These are phyloP conservation scores for Chironomus riparius DNA, from an alignment of 2,888 invertebrate species.

Conservation along the genomic window DNA sequence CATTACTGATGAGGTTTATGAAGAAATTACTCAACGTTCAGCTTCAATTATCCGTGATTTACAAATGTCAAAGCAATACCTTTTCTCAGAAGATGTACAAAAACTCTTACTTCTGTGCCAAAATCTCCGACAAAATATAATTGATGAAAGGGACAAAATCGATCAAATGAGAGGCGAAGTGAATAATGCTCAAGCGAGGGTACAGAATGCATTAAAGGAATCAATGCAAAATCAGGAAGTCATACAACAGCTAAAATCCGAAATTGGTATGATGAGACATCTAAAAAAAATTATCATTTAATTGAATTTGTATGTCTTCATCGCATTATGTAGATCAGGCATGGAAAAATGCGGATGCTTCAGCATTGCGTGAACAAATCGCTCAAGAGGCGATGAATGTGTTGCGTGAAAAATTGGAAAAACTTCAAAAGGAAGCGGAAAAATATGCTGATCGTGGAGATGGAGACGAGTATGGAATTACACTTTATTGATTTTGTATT, in stretches of 20 bases:
- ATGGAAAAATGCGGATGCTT: constrained; percentile 42
- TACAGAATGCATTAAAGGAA: constrained; percentile 34
- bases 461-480: constrained; percentile 32
- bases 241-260: constrained; percentile 37
- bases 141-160: constrained; percentile 25
- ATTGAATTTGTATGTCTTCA: not conserved
- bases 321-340: constrained; percentile 35
- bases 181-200: constrained; percentile 32
- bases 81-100: constrained; percentile 28
- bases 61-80: constrained; percentile 28
- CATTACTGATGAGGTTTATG: constrained; percentile 39
- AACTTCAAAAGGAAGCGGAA: constrained; percentile 36
- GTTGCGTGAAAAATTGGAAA: constrained; percentile 37
- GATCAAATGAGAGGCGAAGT: constrained; percentile 36
- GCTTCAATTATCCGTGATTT: constrained; percentile 32
- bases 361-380: constrained; percentile 39
- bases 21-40: constrained; percentile 35
- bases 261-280: constrained; percentile 35
- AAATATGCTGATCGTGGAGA: constrained; percentile 34
- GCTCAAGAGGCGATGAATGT: constrained; percentile 38
- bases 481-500: not conserved
- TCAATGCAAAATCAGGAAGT: constrained; percentile 38
- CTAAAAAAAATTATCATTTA: not conserved
- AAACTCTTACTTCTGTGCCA: constrained; percentile 27
- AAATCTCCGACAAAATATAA: constrained; percentile 25